Percentiles rank a stretch among this genome's conserved stretches.
These are phyloP conservation scores for Pseudomugil gertrudae DNA, from an alignment of 2,797 vertebrate species.

Conservation along the genomic window DNA sequence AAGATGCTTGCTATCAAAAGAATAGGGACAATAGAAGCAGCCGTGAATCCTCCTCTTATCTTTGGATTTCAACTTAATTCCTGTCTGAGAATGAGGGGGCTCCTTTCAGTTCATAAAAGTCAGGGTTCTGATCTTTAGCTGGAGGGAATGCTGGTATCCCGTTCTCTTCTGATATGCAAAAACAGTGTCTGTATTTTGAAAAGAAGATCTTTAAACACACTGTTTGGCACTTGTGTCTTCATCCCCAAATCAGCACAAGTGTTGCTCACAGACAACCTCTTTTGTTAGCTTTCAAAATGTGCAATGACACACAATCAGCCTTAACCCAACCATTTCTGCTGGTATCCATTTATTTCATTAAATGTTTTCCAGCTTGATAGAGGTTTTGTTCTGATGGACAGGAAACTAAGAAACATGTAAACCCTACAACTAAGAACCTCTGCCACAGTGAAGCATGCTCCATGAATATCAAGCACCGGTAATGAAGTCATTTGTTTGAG, in stretches of 20 bases:
- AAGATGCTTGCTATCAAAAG: slow-evolving; percentile 47
- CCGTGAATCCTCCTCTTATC: slow-evolving; percentile 52
- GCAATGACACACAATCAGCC: slow-evolving; percentile 44
- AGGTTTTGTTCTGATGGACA: slow-evolving; percentile 63
- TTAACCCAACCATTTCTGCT: slow-evolving; percentile 40
- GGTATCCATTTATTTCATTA: neutral
- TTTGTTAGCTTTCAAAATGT: slow-evolving; percentile 70
- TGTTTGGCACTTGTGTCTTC: slow-evolving; percentile 68
- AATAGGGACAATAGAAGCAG: slow-evolving; percentile 61
- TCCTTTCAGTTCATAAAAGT: slow-evolving; percentile 61
- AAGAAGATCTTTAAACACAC: slow-evolving; percentile 62
- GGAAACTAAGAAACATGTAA: slow-evolving; percentile 68
- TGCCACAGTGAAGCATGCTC: slow-evolving; percentile 67
- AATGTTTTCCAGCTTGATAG: slow-evolving; percentile 10
- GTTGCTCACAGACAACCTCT: slow-evolving; percentile 69
- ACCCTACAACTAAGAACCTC: slow-evolving; percentile 69
- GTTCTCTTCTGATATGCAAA: slow-evolving; percentile 74
- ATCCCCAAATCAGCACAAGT: slow-evolving; percentile 66
- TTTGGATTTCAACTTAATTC: slow-evolving; percentile 54
- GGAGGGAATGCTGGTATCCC: slow-evolving; percentile 65
- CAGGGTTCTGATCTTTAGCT: slow-evolving; percentile 69
- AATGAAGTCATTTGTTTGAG: slow-evolving; percentile 85
- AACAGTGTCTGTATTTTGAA: slow-evolving; percentile 60
- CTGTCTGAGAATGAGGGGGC: slow-evolving; percentile 40
- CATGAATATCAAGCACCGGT: slow-evolving; percentile 81